A percentile compares a stretch with the other conserved stretches of the same genome.
These are phyloP conservation scores for Pocillopora verrucosa DNA, from an alignment of 64 coral and sea anemone species.

Conservation along the genomic window DNA sequence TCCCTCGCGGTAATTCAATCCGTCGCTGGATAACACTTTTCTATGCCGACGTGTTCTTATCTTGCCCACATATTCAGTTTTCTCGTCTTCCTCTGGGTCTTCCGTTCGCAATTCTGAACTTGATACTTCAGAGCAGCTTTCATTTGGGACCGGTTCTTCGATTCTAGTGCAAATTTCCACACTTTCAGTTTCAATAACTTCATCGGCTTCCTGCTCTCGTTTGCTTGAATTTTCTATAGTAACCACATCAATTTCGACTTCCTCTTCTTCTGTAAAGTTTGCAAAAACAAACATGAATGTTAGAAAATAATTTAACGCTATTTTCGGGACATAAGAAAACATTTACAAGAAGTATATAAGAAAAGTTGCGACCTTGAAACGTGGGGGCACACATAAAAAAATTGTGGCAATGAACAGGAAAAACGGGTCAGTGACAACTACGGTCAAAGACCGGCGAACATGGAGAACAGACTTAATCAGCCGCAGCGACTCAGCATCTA, in stretches of 20 bases:
- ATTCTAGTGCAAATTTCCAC: constrained; percentile 28
- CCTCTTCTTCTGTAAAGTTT: constrained; percentile 84
- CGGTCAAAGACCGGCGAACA: constrained; percentile 45
- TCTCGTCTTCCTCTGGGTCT: constrained; percentile 67
- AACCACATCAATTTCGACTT: constrained; percentile 91
- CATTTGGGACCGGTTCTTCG: constrained; percentile 21
- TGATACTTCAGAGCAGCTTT: constrained; percentile 43
- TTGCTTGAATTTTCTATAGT: constrained; percentile 88
- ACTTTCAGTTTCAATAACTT: constrained; percentile 30
- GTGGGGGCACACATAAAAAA: not conserved
- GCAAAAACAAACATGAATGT: constrained; percentile 58
- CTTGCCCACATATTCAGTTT: constrained; percentile 73
- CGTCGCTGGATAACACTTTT: constrained; percentile 62
- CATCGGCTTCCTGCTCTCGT: constrained; percentile 32
- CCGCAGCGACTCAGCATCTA: constrained; percentile 35
- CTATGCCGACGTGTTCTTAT: constrained; percentile 57
- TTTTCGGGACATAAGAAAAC: constrained; percentile 1
- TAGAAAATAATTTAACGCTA: constrained; percentile 41
- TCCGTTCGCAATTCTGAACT: constrained; percentile 32
- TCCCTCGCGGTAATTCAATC: constrained; percentile 60
- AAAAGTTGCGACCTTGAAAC: not conserved
- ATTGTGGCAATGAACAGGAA: constrained; percentile 7
- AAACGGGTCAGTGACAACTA: constrained; percentile 1
- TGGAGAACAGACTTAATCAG: constrained; percentile 22
- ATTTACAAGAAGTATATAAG: not conserved